Percentiles rank a stretch among this genome's conserved stretches.
Evolutionary conservation across 2,113 vertebrate species (phyloP).

Genomic region (Phalacrocorax pelagicus): DNA sequence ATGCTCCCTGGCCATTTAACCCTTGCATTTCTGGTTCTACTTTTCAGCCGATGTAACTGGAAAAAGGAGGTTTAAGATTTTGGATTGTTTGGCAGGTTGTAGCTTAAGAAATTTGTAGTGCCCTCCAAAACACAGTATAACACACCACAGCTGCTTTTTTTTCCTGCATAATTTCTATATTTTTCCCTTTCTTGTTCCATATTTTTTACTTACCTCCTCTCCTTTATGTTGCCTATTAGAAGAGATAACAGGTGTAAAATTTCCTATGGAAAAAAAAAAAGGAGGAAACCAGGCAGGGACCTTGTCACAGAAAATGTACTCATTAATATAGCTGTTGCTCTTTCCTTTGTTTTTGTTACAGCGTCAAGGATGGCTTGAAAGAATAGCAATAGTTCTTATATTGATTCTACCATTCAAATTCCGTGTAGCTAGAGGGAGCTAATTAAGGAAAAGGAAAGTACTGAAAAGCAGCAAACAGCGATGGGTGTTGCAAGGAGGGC

Average conservation of each 20-base stretch:
- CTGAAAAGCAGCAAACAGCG: background rate
- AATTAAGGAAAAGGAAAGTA: background rate
- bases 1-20: background rate
- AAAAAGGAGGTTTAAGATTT: background rate
- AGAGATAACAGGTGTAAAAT: background rate
- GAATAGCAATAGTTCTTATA: background rate
- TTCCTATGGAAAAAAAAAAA: background rate
- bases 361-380: background rate
- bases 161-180: background rate
- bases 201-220: background rate
- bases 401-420: background rate
- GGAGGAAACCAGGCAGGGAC: background rate
- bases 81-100: background rate
- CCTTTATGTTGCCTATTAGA: background rate
- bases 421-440: background rate
- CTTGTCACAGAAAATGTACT: background rate
- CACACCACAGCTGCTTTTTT: background rate
- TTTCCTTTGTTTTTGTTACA: background rate
- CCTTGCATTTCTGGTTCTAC: background rate
- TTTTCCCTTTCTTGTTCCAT: background rate
- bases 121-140: background rate
- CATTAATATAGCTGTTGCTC: background rate
- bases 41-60: background rate
- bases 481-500: background rate
- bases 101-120: background rate